Evolutionary conservation across 2,797 vertebrate genomes (phyloP), one percentile per base, ranked within the genome.

Genomic region (Pitangus sulphuratus): DNA sequence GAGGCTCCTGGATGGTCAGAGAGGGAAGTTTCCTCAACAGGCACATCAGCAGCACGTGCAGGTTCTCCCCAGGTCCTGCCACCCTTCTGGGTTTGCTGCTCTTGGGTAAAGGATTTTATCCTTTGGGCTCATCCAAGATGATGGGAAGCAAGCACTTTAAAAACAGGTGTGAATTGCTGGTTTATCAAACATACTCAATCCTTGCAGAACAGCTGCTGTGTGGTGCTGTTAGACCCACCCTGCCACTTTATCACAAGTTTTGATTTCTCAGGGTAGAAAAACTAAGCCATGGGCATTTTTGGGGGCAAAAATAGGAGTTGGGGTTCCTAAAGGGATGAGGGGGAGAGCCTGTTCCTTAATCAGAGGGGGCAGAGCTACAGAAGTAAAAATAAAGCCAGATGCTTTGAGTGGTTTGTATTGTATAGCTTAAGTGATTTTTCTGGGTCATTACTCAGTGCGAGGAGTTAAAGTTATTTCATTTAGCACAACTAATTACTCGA

Each of bases 391-490:
- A 53, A 92, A 96, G 62, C 77, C 87, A 90, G 70, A 89, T 93
- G 91, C 87, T 94, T 81, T 4, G 4, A 79, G 83, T 78, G 18
- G 40, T 83, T 84, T 39, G 76, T 75, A 37, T 90, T 95, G 91
- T 93, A 82, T 24, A 84, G 89, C 83, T 91, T 90, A 95, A 96
- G 93, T 94, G 92, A 88, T 96, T 96, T 96, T 96, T 96, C 95
- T 94, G 94, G 96, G 93, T 96, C 96, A 93, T 96, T 96, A 94
- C 89, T 94, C 94, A 84, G 4, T 68, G 93, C 1, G 28, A 91
- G 91, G 83, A 91, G 90, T 95, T 96, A 74, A 96, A 84, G 82
- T 96, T 87, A 90, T 87, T 97, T 95, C 92, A 93, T 97, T 97
- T 95, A 89, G 69, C 91, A 84, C 92, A 94, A 93, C 95, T 97